Evolutionary conservation across 2,797 vertebrate species (phyloP), one percentile per base, ranked within the genome.

Genomic region (Protosalanx chinensis): DNA sequence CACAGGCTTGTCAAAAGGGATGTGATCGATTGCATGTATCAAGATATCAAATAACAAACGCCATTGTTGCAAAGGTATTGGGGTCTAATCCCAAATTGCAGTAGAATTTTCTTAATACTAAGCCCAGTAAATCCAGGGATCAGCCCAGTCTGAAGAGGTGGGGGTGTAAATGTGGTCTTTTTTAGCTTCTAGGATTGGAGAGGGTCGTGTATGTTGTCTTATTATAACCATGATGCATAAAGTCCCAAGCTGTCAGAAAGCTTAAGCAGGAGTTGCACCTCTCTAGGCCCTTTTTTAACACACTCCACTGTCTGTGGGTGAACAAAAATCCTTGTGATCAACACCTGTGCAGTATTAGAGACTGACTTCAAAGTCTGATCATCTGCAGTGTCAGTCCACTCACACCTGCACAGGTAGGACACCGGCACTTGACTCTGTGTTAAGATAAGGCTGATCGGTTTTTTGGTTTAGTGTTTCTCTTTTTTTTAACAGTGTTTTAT

Each of bases 61-160:
- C 83, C 84, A 71, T 85, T 92, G 90, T 90, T 87, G 91, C 78
- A 83, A 87, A 85, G 86, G 86, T 90, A 91, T 91, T 90, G 88
- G 81, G 82, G 80, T 91, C 91, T 96, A 95, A 96, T 95, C 94
- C 94, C 87, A 93, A 93, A 93, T 91, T 93, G 93, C 91, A 84
- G 87, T 84, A 90, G 91, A 93, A 91, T 94, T 92, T 93, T 92
- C 91, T 90, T 92, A 91, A 91, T 87, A 86, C 91, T 92, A 93
- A 93, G 81, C 88, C 89, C 71, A 27, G 75, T 91, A 95, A 95
- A 94, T 92, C 87, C 93, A 81, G 82, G 92, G 94, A 94, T 94
- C 93, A 94, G 89, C 85, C 82, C 70, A 27, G 82, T 81, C 82
- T 85, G 75, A 87, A 88, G 85, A 79, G 78, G 75, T 71, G 73